Conservation (phyloP, 2,113 vertebrate species). For the Beaufortia kweichowensis region DNA sequence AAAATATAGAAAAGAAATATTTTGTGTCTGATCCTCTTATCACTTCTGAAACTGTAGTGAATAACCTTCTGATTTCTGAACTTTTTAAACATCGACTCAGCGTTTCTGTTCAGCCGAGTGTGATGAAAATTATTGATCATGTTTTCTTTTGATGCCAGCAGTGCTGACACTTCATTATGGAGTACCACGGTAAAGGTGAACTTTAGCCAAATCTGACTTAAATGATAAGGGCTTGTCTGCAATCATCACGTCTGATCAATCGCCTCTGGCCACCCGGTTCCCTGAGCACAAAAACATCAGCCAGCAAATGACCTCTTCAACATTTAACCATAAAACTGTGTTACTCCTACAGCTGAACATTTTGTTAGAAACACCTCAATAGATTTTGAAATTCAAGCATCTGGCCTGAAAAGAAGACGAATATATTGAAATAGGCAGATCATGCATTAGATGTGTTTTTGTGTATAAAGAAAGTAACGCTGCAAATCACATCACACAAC, state of each 20-base stretch:
- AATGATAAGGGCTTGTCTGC: not conserved
- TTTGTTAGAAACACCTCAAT: too few species aligned
- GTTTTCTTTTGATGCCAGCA: not conserved
- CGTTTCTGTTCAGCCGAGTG: not conserved
- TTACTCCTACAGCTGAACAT: too few species aligned
- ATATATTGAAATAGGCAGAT: too few species aligned
- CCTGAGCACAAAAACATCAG: too few species aligned
- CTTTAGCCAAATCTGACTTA: not conserved
- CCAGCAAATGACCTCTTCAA: too few species aligned
- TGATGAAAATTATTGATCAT: conserved; percentile 24
- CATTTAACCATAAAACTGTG: too few species aligned
- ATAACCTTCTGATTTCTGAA: not conserved
- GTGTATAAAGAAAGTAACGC: too few species aligned
- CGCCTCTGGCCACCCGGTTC: too few species aligned
- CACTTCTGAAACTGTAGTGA: not conserved
- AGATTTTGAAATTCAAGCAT: too few species aligned
- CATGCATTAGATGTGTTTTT: too few species aligned
- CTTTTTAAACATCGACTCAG: not conserved
- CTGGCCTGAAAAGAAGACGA: too few species aligned
- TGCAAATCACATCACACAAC: too few species aligned
- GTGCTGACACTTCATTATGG: conserved; percentile 39
- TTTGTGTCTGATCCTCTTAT: not conserved
- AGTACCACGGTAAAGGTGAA: not conserved
- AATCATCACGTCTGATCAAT: not conserved
- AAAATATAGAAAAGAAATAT: not conserved